Evolutionary conservation across 2,113 vertebrate genomes (phyloP), one percentile per base, ranked within the genome.

Genomic region (Sapajus apella): DNA sequence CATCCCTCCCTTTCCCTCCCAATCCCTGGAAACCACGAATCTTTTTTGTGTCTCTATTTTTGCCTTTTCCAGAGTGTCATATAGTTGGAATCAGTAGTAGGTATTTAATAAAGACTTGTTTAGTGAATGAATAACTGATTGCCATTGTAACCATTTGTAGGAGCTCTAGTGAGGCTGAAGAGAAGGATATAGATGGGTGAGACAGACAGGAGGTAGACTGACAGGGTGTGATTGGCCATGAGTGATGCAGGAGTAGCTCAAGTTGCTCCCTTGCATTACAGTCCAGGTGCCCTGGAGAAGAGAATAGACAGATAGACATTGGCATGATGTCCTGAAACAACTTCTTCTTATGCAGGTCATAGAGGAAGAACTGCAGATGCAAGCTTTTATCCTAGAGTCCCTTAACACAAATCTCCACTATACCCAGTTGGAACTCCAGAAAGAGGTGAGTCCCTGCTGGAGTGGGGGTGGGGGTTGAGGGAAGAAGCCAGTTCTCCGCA

Each of bases 351-450:
- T 72, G 40, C 91, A 98, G 98, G 56, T 75, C 77, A 40, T 98
- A 47, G 96, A 98, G 52, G 80, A 81, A 77, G 97, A 98, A 66
- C 10, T 98, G 75, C 93, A 75, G 5, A 87, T 98, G 94, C 98
- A 98, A 94, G 81, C 98, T 25, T 12, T 96, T 50, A 76, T 97
- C 66, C 90, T 98, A 58, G 87, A 97, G 91, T 97, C 98, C 30
- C 96, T 98, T 12, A 98, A 97, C 55, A 55, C 93, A 2, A 90
- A 88, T 21, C 90, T 98, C 92, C 97, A 97, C 88, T 97, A 97
- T 8, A 95, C 96, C 30, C 97, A 98, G 75, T 2, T 90, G 76
- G 98, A 98, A 40, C 97, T 98, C 58, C 95, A 92, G 87, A 97
- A 58, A 87, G 93, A 98, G 97, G 98, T 97, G 76, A 97, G 97